Base-by-base conservation (phyloP, 2,797 vertebrate species). In the Urocyon cinereoargenteus region DNA sequence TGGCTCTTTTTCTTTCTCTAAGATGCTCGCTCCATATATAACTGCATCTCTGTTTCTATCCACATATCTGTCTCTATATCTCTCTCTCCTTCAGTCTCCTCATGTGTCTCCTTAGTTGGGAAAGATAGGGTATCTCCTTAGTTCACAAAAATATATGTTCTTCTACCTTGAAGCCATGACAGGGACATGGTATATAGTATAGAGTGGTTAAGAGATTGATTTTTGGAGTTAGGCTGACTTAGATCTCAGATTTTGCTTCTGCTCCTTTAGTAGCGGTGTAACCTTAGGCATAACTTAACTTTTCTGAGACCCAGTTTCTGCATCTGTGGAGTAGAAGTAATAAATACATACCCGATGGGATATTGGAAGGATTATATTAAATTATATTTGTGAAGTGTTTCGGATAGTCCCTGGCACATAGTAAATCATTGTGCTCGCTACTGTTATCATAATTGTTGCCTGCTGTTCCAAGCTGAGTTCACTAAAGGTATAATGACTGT, bases 181-280 rank as follows among this genome's bases (percentile, higher is more conserved):
- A 57, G 75, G 34, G 40, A 40, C 34, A 19, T 34, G 66, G n/a
- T 53, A 28, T 31, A 1, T 31, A 16, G 26, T n/a, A 8, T 61
- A 77, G 22, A n/a, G 26, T 57, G 24, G 21, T 6, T 61, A 55
- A 75, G 45, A 86, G 34, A 36, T 57, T 62, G 31, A 66, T 55
- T 95, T 95, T 93, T 79, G 62, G n/a, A 93, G 34, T 66, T 68
- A 28, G 83, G 36, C 61, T 49, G 40, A n/a, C n/a, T 68, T n/a
- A 36, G 28, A 31, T 73, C 15, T 93, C 36, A 85, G 0, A 81
- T 84, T 79, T 79, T 2, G 53, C 31, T 45, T 64, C 40, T 75
- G 11, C 21, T 26, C 1, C 12, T 77, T 68, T 72, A 22, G 28
- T 82, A 49, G 51, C 61, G 70, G 6, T 79, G 14, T n/a, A 86